These are phyloP conservation scores for Xestoiulus laeticollis DNA, from an alignment of 2,888 invertebrate genomes.

Conservation along the genomic window DNA sequence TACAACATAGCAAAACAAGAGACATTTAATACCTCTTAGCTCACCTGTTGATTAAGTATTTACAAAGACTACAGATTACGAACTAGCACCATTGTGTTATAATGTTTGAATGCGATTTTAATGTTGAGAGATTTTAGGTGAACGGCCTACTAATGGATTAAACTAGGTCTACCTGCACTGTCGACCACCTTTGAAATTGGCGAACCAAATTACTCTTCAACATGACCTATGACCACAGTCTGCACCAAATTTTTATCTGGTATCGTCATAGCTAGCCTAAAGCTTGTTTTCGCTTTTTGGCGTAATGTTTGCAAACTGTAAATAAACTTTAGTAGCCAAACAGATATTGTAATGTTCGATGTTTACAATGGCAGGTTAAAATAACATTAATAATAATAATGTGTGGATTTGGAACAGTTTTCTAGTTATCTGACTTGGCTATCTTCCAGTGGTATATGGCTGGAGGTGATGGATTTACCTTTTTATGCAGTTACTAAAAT, in stretches of 20 bases:
- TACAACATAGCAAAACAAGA: background rate
- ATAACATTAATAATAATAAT: too few relatives aligned
- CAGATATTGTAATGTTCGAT: too few relatives aligned
- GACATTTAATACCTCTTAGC: background rate
- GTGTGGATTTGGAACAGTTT: too few relatives aligned
- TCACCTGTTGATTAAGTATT: background rate
- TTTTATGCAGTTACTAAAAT: too few relatives aligned
- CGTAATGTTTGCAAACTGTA: too few relatives aligned
- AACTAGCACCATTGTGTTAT: background rate
- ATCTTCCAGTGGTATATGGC: background rate
- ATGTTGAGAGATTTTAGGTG: background rate
- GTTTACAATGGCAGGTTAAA: too few relatives aligned
- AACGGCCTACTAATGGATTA: background rate
- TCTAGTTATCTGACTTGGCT: background rate
- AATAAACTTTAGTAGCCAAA: too few relatives aligned
- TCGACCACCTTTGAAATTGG: background rate
- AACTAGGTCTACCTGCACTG: background rate
- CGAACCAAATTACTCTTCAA: background rate
- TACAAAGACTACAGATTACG: background rate
- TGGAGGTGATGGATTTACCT: background rate
- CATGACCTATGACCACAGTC: background rate
- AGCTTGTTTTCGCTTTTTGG: too few relatives aligned
- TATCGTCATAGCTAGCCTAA: too few relatives aligned
- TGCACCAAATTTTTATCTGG: background rate
- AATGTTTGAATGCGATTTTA: background rate